Conservation (phyloP, 1,140 invertebrate species). For the roundworm (Caenorhabditis elegans) region WBcel235 BX284604.4:8905001-8905500, state of each 20-base stretch:
- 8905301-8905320: conserved; percentile 44
- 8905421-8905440: conserved; percentile 78
- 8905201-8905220: conserved; percentile 60
- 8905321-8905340: conserved; percentile 69
- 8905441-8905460: conserved; percentile 88
- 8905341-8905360: conserved; percentile 74
- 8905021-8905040: no score
- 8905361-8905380: conserved; percentile 74
- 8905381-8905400: conserved; percentile 69
- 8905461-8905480: conserved; percentile 97
- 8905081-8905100: not conserved
- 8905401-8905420: conserved; percentile 54
- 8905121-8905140: conserved; percentile 77
- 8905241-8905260: not conserved
- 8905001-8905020: no score
- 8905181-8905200: conserved; percentile 58
- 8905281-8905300: conserved; percentile 36
- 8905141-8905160: conserved; percentile 82
- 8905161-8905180: conserved; percentile 82
- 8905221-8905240: no score
- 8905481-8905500: conserved; percentile 77
- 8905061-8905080: no score
- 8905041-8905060: no score
- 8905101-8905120: conserved; percentile 66
- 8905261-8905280: conserved; percentile 42